Evolutionary conservation across 2,797 vertebrate genomes (phyloP).

Genomic region (Catharus ustulatus): DNA sequence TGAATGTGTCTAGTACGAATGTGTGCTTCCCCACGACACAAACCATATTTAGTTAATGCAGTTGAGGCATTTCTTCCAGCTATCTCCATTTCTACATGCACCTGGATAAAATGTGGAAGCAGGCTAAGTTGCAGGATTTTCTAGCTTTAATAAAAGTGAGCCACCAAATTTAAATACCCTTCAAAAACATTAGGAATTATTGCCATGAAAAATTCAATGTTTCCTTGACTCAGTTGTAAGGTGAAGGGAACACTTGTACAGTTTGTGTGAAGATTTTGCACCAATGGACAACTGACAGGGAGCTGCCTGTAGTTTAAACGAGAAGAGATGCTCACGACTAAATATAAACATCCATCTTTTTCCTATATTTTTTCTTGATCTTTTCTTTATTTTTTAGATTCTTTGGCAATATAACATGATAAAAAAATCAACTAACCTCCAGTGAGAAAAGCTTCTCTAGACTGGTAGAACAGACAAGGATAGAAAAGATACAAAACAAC

Average conservation of each 20-base stretch:
- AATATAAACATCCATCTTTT: background rate
- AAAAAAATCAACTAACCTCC: background rate
- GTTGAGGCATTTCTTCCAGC: background rate
- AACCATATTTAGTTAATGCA: background rate
- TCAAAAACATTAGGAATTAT: background rate
- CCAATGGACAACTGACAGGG: background rate
- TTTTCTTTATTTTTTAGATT: background rate
- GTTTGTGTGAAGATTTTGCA: background rate
- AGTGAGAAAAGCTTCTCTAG: background rate
- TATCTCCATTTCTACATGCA: background rate
- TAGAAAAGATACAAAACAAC: background rate
- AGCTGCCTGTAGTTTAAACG: background rate
- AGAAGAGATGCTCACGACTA: background rate
- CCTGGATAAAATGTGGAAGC: background rate
- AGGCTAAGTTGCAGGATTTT: background rate
- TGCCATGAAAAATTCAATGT: background rate
- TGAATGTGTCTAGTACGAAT: background rate
- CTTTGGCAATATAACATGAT: background rate
- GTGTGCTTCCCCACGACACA: background rate
- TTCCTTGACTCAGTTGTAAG: rapidly evolving
- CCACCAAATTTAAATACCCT: background rate
- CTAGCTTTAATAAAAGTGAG: background rate
- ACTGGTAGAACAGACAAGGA: background rate
- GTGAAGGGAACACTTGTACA: background rate
- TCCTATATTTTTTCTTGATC: background rate